Percentiles rank a stretch among this genome's conserved stretches.
Evolutionary conservation across 2,888 invertebrate species (phyloP).

Genomic region (Drosophila longiperda): DNA sequence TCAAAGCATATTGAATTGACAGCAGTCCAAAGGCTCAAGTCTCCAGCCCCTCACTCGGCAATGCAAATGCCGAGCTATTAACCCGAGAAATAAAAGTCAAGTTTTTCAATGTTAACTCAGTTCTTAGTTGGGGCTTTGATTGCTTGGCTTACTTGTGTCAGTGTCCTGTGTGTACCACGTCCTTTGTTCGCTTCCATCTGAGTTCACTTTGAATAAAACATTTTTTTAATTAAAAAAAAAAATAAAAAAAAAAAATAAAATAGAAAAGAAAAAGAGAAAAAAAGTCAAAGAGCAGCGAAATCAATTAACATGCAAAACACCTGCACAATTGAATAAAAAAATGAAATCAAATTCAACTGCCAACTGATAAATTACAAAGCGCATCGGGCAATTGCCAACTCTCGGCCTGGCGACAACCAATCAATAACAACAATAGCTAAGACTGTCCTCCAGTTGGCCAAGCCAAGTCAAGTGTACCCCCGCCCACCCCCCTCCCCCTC

Average conservation of each 20-base stretch:
- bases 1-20: no score
- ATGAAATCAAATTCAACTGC: constrained; percentile 44
- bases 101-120: constrained; percentile 12
- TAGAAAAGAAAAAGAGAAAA: constrained; percentile 6
- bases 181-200: constrained; percentile 39
- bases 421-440: constrained; percentile 50
- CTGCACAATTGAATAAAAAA: constrained; percentile 71
- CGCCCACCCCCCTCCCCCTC: neutral
- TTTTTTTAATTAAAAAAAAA: constrained; percentile 54
- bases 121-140: neutral
- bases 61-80: constrained; percentile 62
- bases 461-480: neutral
- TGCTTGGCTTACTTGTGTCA: constrained; percentile 13
- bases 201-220: constrained; percentile 39
- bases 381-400: constrained; percentile 11
- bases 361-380: constrained; percentile 23
- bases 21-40: constrained; percentile 29
- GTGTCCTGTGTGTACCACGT: constrained; percentile 15
- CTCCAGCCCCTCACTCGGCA: constrained; percentile 39
- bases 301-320: constrained; percentile 79
- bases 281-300: constrained; percentile 45
- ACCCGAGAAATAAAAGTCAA: constrained; percentile 52
- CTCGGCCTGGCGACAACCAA: constrained; percentile 23
- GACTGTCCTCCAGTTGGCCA: constrained; percentile 23
- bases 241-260: constrained; percentile 39